phyloP scores from a whole-genome alignment of 2,113 vertebrate species.

The Chlamydotis undulata region DNA sequence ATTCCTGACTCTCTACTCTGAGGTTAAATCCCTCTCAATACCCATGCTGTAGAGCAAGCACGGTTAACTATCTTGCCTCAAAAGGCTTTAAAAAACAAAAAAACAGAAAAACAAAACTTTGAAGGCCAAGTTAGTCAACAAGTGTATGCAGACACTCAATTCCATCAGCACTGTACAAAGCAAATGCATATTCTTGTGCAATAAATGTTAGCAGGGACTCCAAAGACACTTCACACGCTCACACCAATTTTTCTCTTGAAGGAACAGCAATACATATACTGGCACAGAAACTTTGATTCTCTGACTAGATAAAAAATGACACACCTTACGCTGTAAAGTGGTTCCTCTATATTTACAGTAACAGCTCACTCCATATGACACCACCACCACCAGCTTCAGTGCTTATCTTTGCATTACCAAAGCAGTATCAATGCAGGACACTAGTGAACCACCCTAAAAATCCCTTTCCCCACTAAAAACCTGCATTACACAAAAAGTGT shows the following conservation, averaged over 20 bases:
- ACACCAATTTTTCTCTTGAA: not conserved
- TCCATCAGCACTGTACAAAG: not conserved
- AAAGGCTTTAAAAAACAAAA: conserved; percentile 16
- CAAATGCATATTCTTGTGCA: not conserved
- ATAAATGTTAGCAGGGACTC: not conserved
- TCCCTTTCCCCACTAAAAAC: not conserved
- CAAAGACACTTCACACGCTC: not conserved
- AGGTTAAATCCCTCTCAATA: not conserved
- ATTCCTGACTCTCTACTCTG: not conserved
- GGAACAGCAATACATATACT: not conserved
- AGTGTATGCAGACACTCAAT: not conserved
- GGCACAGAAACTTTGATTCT: not conserved
- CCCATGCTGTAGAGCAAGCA: not conserved
- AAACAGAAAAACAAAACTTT: not conserved
- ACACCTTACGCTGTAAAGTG: not conserved
- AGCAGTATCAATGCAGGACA: not conserved
- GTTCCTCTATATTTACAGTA: not conserved
- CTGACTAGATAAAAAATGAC: not conserved
- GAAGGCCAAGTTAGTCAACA: not conserved
- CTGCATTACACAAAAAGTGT: not conserved
- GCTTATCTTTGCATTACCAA: not conserved
- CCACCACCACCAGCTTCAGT: not conserved
- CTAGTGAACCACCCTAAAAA: not conserved
- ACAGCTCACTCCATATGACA: not conserved
- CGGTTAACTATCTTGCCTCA: not conserved